phyloP scores from a whole-genome alignment of 2,888 invertebrate genomes.

The Scaptodrosophila latifasciaeformis region DNA sequence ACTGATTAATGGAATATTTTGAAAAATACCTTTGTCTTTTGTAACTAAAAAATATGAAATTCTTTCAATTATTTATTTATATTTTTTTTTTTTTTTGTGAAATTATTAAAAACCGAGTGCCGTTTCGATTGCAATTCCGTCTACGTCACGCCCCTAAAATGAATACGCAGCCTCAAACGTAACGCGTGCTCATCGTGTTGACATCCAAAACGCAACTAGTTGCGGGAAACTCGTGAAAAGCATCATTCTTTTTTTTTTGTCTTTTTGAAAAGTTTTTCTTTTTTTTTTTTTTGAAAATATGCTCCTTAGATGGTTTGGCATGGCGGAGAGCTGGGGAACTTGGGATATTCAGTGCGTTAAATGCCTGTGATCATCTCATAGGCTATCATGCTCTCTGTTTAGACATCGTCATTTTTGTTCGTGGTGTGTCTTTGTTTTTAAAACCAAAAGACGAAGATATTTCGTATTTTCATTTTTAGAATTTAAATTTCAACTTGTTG shows the following conservation, averaged over 20 bases:
- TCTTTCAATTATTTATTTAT: no score
- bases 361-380: no score
- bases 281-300: constrained; percentile 66
- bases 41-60: no score
- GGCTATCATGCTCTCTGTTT: neutral
- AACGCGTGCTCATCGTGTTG: constrained; percentile 71
- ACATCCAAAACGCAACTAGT: constrained; percentile 75
- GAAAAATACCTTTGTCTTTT: no score
- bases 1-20: no score
- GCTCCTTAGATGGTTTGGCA: constrained; percentile 74
- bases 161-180: constrained; percentile 28
- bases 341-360: no score
- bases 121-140: constrained; percentile 5
- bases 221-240: constrained; percentile 65
- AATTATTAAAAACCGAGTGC: no score
- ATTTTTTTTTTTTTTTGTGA: constrained; percentile 11
- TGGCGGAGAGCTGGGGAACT: constrained; percentile 33
- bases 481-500: constrained; percentile 62
- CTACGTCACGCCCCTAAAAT: constrained; percentile 17
- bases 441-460: constrained; percentile 66
- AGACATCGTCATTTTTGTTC: constrained; percentile 33
- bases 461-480: constrained; percentile 64
- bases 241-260: constrained; percentile 41
- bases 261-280: constrained; percentile 25
- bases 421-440: constrained; percentile 43